Evolutionary conservation across 1,140 invertebrate genomes (phyloP), one percentile per base, ranked within the genome.

Genomic region (Aphelinus certus): DNA sequence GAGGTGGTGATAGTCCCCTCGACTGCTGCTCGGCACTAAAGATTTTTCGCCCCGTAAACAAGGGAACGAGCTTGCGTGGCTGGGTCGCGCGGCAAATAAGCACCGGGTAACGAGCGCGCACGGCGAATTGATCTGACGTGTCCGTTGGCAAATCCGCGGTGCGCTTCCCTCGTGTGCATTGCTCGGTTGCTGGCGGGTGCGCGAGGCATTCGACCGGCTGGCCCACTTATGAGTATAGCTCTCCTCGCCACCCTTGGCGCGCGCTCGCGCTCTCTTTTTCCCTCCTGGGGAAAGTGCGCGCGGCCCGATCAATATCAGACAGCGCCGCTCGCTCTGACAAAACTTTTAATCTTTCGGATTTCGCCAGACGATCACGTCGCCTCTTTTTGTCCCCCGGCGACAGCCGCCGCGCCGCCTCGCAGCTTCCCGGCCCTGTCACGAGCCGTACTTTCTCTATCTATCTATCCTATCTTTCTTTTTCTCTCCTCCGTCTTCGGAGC

Each of bases 181-280:
- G n/a, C 10, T 55, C 47, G 45, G 55, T 7, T 70, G 49, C 55
- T 47, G n/a, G 26, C 10, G 47, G 46, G 49, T 26, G 61, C 7
- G 76, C 76, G 79, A 81, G 77, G 78, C 60, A 71, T 77, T 83
- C 78, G 83, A 83, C 79, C 80, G 81, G 78, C 80, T 86, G 83
- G 80, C 85, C 84, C 81, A 86, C 80, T 85, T 84, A 83, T 53
- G 51, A 53, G 9, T 9, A 4, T 9, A 4, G 51, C 51, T 53
- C 4, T 53, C 51, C 9, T 9, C 51, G 4, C 51, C 9, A 6
- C 51, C 51, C 51, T 9, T 9, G 26, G 51, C 62, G 43, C 62
- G 47, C 46, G 42, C 3, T 42, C 26, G 43, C 49, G 9, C 46
- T 60, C 47, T 51, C 3, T 42, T 56, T 62, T 53, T 49, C 62